Percentiles rank a stretch among this genome's conserved stretches.
Conservation (phyloP, 1,140 invertebrate species). For the Drosophila funebris region DNA sequence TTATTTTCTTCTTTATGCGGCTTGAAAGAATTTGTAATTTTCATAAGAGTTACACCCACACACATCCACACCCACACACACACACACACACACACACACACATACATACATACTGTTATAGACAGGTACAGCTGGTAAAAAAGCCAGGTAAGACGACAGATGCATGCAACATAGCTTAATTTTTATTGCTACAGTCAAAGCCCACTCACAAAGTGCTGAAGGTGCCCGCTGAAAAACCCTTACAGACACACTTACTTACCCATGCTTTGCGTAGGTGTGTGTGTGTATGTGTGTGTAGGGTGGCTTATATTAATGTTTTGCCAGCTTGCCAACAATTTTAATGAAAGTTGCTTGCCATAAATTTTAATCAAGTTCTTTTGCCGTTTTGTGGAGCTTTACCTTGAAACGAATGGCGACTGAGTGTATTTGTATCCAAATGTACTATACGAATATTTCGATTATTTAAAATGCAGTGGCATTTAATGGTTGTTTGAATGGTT, state of each 20-base stretch:
- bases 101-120: slow-evolving; percentile 3
- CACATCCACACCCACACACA: slow-evolving; percentile 7
- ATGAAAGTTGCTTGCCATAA: slow-evolving; percentile 58
- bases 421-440: background rate
- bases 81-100: slow-evolving; percentile 17
- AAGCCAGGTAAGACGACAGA: slow-evolving; percentile 26
- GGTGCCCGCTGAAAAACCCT: slow-evolving; percentile 16
- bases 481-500: slow-evolving; percentile 76
- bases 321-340: slow-evolving; percentile 56
- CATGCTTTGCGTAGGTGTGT: background rate
- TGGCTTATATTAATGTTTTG: slow-evolving; percentile 63
- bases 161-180: slow-evolving; percentile 64
- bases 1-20: slow-evolving; percentile 56
- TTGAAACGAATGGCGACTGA: background rate
- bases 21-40: slow-evolving; percentile 72
- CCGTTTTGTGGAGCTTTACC: slow-evolving; percentile 13
- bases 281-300: slow-evolving; percentile 14
- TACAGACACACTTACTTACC: slow-evolving; percentile 7
- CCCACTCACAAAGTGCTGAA: slow-evolving; percentile 37
- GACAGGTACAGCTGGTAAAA: slow-evolving; percentile 9
- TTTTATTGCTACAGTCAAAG: slow-evolving; percentile 58
- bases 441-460: slow-evolving; percentile 34
- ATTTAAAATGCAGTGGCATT: slow-evolving; percentile 61
- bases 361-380: slow-evolving; percentile 57
- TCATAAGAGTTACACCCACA: slow-evolving; percentile 54